A percentile compares a stretch with the other conserved stretches of the same genome.
Conservation (phyloP, 1,140 invertebrate species). For the Brachionus rotundiformis region DNA sequence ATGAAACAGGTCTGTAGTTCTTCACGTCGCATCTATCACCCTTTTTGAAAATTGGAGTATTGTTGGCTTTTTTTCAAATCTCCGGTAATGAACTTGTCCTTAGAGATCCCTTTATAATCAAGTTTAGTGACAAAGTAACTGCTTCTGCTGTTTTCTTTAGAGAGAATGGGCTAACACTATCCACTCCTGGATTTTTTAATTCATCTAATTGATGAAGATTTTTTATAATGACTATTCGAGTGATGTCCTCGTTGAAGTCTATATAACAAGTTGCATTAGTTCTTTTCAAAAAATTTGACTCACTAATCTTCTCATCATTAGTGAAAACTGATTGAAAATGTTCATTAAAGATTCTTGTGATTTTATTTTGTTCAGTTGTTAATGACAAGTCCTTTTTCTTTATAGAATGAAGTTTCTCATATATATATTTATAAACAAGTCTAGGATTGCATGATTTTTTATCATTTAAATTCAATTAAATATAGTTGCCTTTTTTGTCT, state of each 20-base stretch:
- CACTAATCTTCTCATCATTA: neutral
- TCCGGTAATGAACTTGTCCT: neutral
- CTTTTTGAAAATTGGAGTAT: constrained; percentile 31
- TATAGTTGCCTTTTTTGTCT: too few relatives aligned
- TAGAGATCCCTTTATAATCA: neutral
- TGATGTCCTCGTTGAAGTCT: too few relatives aligned
- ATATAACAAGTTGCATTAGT: too few relatives aligned
- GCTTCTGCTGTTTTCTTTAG: neutral
- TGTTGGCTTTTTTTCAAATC: constrained; percentile 27
- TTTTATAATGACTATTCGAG: too few relatives aligned
- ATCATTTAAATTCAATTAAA: too few relatives aligned
- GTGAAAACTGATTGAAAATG: neutral
- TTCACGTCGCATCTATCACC: neutral
- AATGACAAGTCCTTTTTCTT: neutral
- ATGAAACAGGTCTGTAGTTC: constrained; percentile 46
- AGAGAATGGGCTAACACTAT: neutral
- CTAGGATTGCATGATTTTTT: neutral
- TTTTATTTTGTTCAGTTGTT: neutral
- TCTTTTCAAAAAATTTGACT: neutral
- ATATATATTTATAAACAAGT: neutral
- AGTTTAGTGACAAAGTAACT: neutral
- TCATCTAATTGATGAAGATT: neutral
- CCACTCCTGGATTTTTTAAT: neutral
- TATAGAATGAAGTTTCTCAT: neutral
- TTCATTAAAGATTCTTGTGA: neutral